Base-by-base conservation (phyloP, 2,797 vertebrate species). In the Loriculus beryllinus region DNA sequence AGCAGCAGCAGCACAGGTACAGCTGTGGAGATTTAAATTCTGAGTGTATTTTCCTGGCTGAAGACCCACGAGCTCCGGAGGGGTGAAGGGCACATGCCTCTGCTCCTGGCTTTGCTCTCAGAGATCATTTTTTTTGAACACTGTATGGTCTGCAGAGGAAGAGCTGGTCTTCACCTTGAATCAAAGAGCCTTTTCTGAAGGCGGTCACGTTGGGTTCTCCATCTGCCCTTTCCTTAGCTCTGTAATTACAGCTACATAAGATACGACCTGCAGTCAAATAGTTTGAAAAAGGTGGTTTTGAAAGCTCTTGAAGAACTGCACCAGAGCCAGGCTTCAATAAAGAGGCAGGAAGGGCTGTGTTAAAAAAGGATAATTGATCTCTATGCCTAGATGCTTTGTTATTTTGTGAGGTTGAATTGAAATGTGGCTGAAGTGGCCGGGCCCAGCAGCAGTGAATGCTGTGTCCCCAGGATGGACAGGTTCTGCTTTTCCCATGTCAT, bases 351-450 rank as follows among this genome's bases (percentile, higher is more conserved):
- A 90, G 19, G 13, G 10, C 3, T 88, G 12, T 62, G 23, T 65
- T 62, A 6, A 29, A 70, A 86, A 49, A 33, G 51, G 22, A 42
- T 2, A 65, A 47, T 18, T 42, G 22, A 43, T 43, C 43, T 52
- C 25, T 33, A 54, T n/a, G 42, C 13, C 20, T 21, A 60, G 11
- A 15, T 52, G 17, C 17, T 86, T 92, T 3, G 0, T 0, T n/a
- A 67, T 80, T 92, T 48, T 6, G 3, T 48, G 45, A 94, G 7
- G 6, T 17, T 89, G 59, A 76, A 76, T 21, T 2, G 3, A 71
- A 71, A 43, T 0, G 2, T 2, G 2, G 6, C 43, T 31, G 52
- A 33, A 76, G 33, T 3, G 1, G 22, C 63, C 0, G 1, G 76
- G 20, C 9, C 5, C 25, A 48, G 57, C 42, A 84, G 57, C 39